Evolutionary conservation across 2,113 vertebrate genomes (phyloP).

Genomic region (Leucopsar rothschildi): DNA sequence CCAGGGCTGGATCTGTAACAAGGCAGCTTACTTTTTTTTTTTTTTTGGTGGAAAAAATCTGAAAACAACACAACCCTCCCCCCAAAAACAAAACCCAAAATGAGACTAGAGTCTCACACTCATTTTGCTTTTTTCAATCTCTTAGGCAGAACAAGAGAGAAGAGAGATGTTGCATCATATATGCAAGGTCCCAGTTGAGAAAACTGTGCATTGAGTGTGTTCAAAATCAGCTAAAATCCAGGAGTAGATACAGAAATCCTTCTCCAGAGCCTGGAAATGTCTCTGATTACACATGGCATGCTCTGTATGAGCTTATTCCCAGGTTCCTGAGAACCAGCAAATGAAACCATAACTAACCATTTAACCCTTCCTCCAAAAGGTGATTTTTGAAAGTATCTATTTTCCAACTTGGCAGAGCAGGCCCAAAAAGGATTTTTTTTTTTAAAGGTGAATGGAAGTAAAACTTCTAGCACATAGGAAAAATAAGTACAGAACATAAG

Average conservation of each 20-base stretch:
- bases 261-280: not conserved
- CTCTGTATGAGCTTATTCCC: not conserved
- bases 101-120: not conserved
- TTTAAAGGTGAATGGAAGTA: not conserved
- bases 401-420: not conserved
- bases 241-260: not conserved
- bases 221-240: not conserved
- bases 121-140: not conserved
- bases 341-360: constrained; percentile 8
- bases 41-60: not conserved
- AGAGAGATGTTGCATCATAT: not conserved
- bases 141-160: not conserved
- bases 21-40: not conserved
- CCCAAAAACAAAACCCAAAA: not conserved
- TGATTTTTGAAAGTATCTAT: not conserved
- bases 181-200: not conserved
- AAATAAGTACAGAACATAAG: not conserved
- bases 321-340: not conserved
- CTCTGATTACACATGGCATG: not conserved
- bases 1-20: not conserved
- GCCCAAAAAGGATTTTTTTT: not conserved
- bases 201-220: not conserved
- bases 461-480: not conserved
- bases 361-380: not conserved
- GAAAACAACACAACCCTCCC: not conserved